Percentiles rank a stretch among this genome's conserved stretches.
phyloP scores from a whole-genome alignment of 2,113 vertebrate species.

The Callocephalon fimbriatum region DNA sequence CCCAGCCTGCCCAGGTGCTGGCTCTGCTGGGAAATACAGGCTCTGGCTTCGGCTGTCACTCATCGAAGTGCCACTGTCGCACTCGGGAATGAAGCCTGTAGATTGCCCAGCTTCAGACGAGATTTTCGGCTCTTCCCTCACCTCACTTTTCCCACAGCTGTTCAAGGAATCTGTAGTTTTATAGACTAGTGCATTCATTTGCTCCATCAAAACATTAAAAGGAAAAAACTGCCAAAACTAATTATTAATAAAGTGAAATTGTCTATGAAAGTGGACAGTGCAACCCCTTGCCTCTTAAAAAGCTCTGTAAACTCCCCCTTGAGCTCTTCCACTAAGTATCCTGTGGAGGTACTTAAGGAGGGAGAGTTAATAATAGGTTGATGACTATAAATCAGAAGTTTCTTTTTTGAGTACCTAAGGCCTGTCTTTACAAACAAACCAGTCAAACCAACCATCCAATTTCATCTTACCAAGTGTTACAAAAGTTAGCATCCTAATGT shows the following conservation, averaged over 20 bases:
- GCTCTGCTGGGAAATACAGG: neutral
- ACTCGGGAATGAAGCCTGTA: neutral
- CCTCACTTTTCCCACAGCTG: neutral
- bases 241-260: neutral
- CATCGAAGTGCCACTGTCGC: fast-evolving
- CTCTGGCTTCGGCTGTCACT: fast-evolving
- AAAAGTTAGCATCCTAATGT: neutral
- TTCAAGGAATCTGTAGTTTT: neutral
- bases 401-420: neutral
- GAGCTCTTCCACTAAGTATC: neutral
- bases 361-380: neutral
- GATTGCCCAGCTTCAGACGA: neutral
- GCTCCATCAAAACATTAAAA: neutral
- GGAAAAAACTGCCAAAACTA: neutral
- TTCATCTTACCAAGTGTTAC: neutral
- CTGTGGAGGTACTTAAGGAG: neutral
- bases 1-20: neutral
- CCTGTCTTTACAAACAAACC: neutral
- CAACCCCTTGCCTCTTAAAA: neutral
- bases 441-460: neutral
- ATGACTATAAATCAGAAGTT: neutral
- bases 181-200: neutral
- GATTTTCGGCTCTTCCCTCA: neutral
- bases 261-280: neutral
- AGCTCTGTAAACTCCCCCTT: neutral